Percentiles rank a stretch among this genome's conserved stretches.
These are phyloP conservation scores for Anagrus nilaparvatae DNA, from an alignment of 1,140 invertebrate species.

Conservation along the genomic window DNA sequence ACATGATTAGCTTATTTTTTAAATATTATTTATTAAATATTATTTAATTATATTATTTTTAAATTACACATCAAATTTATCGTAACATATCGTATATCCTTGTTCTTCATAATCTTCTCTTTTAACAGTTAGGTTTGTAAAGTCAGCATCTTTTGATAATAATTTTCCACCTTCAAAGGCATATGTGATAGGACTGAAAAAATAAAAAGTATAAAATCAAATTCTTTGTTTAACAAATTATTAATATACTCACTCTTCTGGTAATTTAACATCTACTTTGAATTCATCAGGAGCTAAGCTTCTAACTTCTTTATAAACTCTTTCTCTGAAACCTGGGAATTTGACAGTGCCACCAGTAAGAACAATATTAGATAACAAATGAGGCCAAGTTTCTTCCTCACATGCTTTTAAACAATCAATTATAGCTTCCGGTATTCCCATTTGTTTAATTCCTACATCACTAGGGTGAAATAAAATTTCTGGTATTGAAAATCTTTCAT, in stretches of 20 bases:
- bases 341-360: slow-evolving; percentile 82
- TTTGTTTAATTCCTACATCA: slow-evolving; percentile 88
- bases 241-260: slow-evolving; percentile 49
- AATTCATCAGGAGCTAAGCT: slow-evolving; percentile 65
- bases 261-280: slow-evolving; percentile 60
- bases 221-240: slow-evolving; percentile 7
- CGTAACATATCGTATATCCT: slow-evolving; percentile 57
- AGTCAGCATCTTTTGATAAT: slow-evolving; percentile 62
- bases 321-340: slow-evolving; percentile 75
- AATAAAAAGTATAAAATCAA: slow-evolving; percentile 6
- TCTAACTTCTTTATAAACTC: slow-evolving; percentile 72
- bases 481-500: slow-evolving; percentile 86
- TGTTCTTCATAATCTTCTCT: slow-evolving; percentile 83
- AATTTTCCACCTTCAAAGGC: slow-evolving; percentile 79
- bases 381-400: slow-evolving; percentile 68
- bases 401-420: slow-evolving; percentile 62
- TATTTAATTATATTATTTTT: slow-evolving; percentile 10
- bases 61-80: slow-evolving; percentile 60
- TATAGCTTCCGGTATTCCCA: slow-evolving; percentile 89
- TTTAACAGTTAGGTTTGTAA: slow-evolving; percentile 62
- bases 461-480: slow-evolving; percentile 93
- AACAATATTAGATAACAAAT: slow-evolving; percentile 80
- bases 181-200: slow-evolving; percentile 66
- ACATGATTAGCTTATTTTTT: slow-evolving; percentile 5
- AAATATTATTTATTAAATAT: not conserved